Conservation (phyloP, 2,888 invertebrate genomes). For the Drosophila kuntzei region DNA sequence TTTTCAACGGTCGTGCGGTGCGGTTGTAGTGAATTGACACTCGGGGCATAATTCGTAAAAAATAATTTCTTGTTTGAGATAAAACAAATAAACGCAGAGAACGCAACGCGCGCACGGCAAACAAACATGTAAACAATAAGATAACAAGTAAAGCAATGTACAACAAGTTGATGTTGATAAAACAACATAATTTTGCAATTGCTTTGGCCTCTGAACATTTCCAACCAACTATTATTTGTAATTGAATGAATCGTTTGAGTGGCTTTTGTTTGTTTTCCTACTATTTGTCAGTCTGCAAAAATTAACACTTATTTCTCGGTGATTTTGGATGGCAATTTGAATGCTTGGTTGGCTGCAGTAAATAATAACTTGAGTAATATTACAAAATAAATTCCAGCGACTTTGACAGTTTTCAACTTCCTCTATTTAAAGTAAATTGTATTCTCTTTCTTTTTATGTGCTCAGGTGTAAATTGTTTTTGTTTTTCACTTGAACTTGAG, state of each 20-base stretch:
- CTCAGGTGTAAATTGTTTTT: constrained; percentile 5
- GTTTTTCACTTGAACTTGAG: constrained; percentile 62
- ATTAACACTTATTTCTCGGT: constrained; percentile 64
- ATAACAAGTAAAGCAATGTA: constrained; percentile 26
- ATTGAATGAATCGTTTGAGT: constrained; percentile 43
- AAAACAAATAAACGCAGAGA: constrained; percentile 45
- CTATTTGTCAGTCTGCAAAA: constrained; percentile 41
- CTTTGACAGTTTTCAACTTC: constrained; percentile 27
- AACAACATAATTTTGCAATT: constrained; percentile 52
- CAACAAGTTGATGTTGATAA: constrained; percentile 9
- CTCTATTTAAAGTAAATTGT: constrained; percentile 7
- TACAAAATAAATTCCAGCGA: constrained; percentile 38
- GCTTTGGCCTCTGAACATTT: constrained; percentile 23
- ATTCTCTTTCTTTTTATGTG: constrained; percentile 27
- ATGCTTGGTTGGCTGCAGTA: constrained; percentile 16
- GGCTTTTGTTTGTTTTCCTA: constrained; percentile 33
- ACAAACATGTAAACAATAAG: constrained; percentile 57
- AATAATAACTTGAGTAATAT: constrained; percentile 33
- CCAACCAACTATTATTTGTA: constrained; percentile 36
- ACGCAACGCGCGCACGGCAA: constrained; percentile 26
- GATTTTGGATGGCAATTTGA: constrained; percentile 24
- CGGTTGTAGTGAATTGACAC: constrained; percentile 2
- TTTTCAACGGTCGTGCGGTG: constrained; percentile 56
- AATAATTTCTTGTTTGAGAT: constrained; percentile 24
- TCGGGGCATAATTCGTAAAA: neutral